Conservation (phyloP, 2,113 vertebrate species). For the Psammodynastes pulverulentus region DNA sequence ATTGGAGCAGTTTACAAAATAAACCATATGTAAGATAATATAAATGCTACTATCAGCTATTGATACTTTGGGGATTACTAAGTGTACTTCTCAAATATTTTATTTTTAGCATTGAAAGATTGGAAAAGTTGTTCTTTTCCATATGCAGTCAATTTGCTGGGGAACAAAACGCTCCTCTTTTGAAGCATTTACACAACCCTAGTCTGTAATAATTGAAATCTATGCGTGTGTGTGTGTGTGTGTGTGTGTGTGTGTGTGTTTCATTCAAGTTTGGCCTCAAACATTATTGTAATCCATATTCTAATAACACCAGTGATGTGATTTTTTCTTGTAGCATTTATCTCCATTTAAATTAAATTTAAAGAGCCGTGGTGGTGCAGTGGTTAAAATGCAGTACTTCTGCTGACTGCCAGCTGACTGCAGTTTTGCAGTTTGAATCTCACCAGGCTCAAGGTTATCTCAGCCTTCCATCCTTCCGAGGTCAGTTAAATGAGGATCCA, state of each 20-base stretch:
- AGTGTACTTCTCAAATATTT: constrained; percentile 16
- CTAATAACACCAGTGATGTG: constrained; percentile 65
- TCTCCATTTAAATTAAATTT: constrained; percentile 21
- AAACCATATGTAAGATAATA: neutral
- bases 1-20: neutral
- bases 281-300: constrained; percentile 55
- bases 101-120: neutral
- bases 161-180: neutral
- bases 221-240: no score
- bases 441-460: no score
- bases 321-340: constrained; percentile 56
- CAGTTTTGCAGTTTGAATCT: no score
- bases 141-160: neutral
- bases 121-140: constrained; percentile 13
- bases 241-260: constrained; percentile 39
- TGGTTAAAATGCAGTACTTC: no score
- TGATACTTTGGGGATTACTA: neutral
- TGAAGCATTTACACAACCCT: neutral
- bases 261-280: constrained; percentile 31
- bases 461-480: no score
- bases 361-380: no score
- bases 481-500: no score
- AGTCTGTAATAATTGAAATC: constrained; percentile 11
- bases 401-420: no score
- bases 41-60: neutral